These are phyloP conservation scores for Philereme transversata DNA, from an alignment of 2,888 invertebrate genomes.

Conservation along the genomic window DNA sequence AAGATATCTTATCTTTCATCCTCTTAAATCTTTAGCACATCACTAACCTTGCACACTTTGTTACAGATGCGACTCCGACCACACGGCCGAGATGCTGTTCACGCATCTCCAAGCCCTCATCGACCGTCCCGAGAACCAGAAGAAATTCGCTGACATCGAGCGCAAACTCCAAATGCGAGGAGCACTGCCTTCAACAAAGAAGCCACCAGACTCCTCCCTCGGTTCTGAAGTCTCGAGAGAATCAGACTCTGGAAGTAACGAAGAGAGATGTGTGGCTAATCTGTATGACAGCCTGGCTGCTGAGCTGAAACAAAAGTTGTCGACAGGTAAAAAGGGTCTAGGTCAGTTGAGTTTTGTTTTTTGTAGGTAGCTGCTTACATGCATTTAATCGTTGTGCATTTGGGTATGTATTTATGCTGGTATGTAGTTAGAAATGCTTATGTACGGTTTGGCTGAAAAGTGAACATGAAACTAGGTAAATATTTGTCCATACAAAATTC, in stretches of 20 bases:
- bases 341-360: constrained; percentile 69
- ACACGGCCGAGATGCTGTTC: constrained; percentile 94
- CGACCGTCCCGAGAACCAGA: constrained; percentile 92
- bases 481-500: too few relatives aligned
- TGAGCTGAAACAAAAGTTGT: constrained; percentile 89
- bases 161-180: constrained; percentile 80
- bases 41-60: constrained; percentile 11
- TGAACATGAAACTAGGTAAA: too few relatives aligned
- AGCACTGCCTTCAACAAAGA: constrained; percentile 84
- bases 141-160: constrained; percentile 93
- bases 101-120: constrained; percentile 92
- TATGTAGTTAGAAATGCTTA: constrained; percentile 35
- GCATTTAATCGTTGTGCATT: constrained; percentile 29
- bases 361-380: constrained; percentile 50
- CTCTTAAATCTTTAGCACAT: not conserved
- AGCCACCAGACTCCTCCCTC: constrained; percentile 88
- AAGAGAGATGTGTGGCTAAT: constrained; percentile 88
- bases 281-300: constrained; percentile 96
- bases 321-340: constrained; percentile 82
- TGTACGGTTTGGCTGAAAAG: not conserved
- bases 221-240: constrained; percentile 90
- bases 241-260: constrained; percentile 88
- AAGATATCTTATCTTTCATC: not conserved
- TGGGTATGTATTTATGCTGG: constrained; percentile 45
- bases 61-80: constrained; percentile 92